These are phyloP conservation scores for Crenuchus spilurus DNA, from an alignment of 2,797 vertebrate genomes.

Conservation along the genomic window DNA sequence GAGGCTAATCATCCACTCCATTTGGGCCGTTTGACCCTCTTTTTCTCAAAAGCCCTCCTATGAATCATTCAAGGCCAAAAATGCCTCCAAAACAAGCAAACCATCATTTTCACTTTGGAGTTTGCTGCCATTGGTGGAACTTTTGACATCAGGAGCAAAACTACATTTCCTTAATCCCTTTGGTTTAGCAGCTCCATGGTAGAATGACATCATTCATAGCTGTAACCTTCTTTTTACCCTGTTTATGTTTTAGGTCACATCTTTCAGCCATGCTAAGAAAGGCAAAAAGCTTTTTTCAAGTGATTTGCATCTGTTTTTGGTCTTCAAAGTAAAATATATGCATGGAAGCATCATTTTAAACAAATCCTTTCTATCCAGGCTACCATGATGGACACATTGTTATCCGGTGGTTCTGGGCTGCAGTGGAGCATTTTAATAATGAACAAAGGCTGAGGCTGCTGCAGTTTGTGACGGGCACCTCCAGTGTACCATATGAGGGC, in stretches of 20 bases:
- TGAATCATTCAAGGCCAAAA: conserved; percentile 27
- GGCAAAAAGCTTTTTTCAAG: neutral
- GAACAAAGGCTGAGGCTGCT: conserved; percentile 92
- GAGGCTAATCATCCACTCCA: conserved; percentile 44
- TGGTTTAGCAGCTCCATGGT: conserved; percentile 16
- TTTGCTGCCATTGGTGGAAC: conserved; percentile 26
- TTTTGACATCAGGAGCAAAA: conserved; percentile 31
- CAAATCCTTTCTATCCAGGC: conserved; percentile 70
- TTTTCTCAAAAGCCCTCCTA: conserved; percentile 34
- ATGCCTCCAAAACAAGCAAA: conserved; percentile 52
- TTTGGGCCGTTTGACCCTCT: conserved; percentile 41
- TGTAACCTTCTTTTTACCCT: conserved; percentile 25
- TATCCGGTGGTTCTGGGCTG: conserved; percentile 96
- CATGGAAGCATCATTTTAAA: too few relatives aligned
- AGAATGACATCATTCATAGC: conserved; percentile 16
- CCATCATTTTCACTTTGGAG: conserved; percentile 39
- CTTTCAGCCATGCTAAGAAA: conserved; percentile 2
- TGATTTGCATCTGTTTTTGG: neutral
- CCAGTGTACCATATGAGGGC: conserved; percentile 94
- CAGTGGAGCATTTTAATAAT: conserved; percentile 95
- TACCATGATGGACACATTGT: conserved; percentile 96
- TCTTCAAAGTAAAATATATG: neutral
- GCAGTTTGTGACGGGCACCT: conserved; percentile 96
- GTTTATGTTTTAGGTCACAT: neutral
- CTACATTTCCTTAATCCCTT: conserved; percentile 8